Evolutionary conservation across 1,140 invertebrate genomes (phyloP).

Genomic region (Homalodisca vitripennis): DNA sequence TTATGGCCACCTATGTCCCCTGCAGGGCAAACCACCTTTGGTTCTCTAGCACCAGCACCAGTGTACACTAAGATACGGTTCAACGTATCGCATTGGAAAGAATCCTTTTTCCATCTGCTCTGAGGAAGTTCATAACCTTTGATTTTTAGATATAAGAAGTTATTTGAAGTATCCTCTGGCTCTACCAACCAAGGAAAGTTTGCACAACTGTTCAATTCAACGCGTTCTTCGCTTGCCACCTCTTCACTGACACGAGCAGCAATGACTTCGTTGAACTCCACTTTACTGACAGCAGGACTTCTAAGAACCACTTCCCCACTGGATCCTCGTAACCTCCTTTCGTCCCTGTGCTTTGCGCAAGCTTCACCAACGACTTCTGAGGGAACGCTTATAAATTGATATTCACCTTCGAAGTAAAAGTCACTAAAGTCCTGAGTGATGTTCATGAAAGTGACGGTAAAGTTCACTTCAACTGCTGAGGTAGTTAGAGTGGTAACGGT

Average conservation of each 20-base stretch:
- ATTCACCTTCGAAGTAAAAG: constrained; percentile 72
- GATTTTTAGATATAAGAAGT: constrained; percentile 69
- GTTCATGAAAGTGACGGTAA: constrained; percentile 75
- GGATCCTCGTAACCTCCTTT: constrained; percentile 61
- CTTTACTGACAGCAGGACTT: constrained; percentile 50
- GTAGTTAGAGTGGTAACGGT: constrained; percentile 62
- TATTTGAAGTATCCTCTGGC: constrained; percentile 64
- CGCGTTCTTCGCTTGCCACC: constrained; percentile 48
- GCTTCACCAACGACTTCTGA: constrained; percentile 49
- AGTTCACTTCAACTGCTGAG: constrained; percentile 66
- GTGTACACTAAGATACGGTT: constrained; percentile 74
- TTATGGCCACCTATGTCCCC: constrained; percentile 40
- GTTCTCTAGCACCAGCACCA: constrained; percentile 51
- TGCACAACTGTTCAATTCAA: constrained; percentile 55
- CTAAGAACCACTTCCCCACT: constrained; percentile 66
- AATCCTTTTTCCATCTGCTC: constrained; percentile 34
- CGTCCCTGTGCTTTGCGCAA: constrained; percentile 61
- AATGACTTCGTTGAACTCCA: constrained; percentile 45
- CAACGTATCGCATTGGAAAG: constrained; percentile 60
- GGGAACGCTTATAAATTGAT: constrained; percentile 38
- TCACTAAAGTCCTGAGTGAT: constrained; percentile 77
- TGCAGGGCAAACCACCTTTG: constrained; percentile 65
- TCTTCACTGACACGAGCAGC: constrained; percentile 33
- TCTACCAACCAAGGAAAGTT: constrained; percentile 77
- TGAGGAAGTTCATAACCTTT: constrained; percentile 59